phyloP scores from a whole-genome alignment of 2,113 vertebrate genomes.

The Microtus montanus region DNA sequence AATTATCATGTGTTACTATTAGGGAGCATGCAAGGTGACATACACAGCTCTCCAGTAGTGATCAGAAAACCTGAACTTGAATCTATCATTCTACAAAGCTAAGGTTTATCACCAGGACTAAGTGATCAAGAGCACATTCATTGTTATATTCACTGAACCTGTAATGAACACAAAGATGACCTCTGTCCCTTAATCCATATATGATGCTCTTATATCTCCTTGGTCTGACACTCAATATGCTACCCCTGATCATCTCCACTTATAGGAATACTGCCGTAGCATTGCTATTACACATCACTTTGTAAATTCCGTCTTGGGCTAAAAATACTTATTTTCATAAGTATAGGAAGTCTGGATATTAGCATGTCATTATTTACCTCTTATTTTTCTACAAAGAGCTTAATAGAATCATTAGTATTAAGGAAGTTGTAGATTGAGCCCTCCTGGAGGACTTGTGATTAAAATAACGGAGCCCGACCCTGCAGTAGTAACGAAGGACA shows the following conservation, averaged over 20 bases:
- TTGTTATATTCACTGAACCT: not conserved
- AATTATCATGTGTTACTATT: not conserved
- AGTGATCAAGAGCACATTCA: not conserved
- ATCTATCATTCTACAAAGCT: not conserved
- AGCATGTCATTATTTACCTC: not conserved
- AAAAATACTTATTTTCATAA: slow-evolving; percentile 55
- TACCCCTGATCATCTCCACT: not conserved
- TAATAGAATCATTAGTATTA: not conserved
- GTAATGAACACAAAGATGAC: not conserved
- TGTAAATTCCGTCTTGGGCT: not conserved
- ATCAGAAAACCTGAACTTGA: not conserved
- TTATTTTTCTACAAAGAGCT: slow-evolving; percentile 48
- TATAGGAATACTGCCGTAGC: not conserved
- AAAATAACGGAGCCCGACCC: slow-evolving; percentile 17
- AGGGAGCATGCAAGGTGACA: not conserved
- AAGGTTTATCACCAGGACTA: not conserved
- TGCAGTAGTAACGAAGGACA: not conserved
- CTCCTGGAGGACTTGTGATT: not conserved
- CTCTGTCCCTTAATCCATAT: not conserved
- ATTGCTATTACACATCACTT: not conserved
- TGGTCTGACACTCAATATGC: not conserved
- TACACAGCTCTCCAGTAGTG: not conserved
- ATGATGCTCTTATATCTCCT: slow-evolving; percentile 26
- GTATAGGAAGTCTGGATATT: not conserved
- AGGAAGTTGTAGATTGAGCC: not conserved